A percentile compares a stretch with the other conserved stretches of the same genome.
phyloP scores from a whole-genome alignment of 1,140 invertebrate species.

The Lasioglossum albipes region DNA sequence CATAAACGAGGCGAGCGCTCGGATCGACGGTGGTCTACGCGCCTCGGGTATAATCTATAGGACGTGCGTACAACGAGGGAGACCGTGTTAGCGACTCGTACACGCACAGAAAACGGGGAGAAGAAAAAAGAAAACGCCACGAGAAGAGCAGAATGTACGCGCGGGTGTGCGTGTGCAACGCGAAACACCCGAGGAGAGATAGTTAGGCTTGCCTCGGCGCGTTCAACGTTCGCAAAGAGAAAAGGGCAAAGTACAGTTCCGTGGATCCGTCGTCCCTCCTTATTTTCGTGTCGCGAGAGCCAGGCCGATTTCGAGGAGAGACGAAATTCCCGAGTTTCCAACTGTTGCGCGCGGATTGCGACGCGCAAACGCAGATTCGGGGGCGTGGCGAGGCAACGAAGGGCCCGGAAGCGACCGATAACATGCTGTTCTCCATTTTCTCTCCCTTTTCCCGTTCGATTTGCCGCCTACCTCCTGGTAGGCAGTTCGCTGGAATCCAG shows the following conservation, averaged over 20 bases:
- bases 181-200: constrained; percentile 3
- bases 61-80: not conserved
- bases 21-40: not conserved
- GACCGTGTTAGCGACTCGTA: no score
- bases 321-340: constrained; percentile 66
- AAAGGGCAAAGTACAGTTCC: constrained; percentile 22
- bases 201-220: constrained; percentile 5
- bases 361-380: constrained; percentile 66
- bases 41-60: not conserved
- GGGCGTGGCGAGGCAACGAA: constrained; percentile 65
- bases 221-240: constrained; percentile 1
- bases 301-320: constrained; percentile 55
- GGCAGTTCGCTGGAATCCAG: constrained; percentile 49
- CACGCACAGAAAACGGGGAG: no score
- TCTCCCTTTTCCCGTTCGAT: constrained; percentile 25
- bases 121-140: no score
- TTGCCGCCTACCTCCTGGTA: constrained; percentile 33
- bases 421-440: constrained; percentile 56
- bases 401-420: constrained; percentile 65
- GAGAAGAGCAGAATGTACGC: no score
- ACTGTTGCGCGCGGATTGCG: constrained; percentile 69
- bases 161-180: no score
- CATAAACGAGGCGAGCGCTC: not conserved
- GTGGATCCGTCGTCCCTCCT: constrained; percentile 35
- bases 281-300: constrained; percentile 33